Percentiles rank a stretch among this genome's conserved stretches.
Evolutionary conservation across 2,888 invertebrate genomes (phyloP).

Genomic region (Lamellibrachia columna): DNA sequence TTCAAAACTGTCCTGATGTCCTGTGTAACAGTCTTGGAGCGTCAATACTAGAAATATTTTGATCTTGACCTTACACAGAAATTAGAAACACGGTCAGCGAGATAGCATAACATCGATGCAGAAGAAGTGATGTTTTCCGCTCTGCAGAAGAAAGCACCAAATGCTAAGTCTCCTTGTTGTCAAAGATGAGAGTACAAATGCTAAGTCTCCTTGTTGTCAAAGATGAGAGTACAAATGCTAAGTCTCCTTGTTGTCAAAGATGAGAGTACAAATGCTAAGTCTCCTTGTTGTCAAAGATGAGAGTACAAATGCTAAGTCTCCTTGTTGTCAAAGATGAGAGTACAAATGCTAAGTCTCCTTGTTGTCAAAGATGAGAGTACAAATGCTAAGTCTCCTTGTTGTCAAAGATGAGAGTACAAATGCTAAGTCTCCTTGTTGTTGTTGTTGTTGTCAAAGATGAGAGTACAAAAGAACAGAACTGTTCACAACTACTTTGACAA

Average conservation of each 20-base stretch:
- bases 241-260: not conserved
- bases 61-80: too few relatives aligned
- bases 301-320: not conserved
- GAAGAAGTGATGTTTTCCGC: too few relatives aligned
- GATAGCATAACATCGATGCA: too few relatives aligned
- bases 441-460: not conserved
- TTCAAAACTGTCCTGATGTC: too few relatives aligned
- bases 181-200: not conserved
- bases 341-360: not conserved
- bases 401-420: not conserved
- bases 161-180: not conserved
- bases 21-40: too few relatives aligned
- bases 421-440: not conserved
- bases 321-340: not conserved
- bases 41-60: too few relatives aligned
- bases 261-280: not conserved
- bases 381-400: too few relatives aligned
- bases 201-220: not conserved
- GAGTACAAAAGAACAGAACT: not conserved
- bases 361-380: not conserved
- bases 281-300: not conserved
- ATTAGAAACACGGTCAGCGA: too few relatives aligned
- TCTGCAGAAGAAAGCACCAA: too few relatives aligned
- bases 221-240: not conserved
- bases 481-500: not conserved